A percentile compares a stretch with the other conserved stretches of the same genome.
Conservation (phyloP, 2,113 vertebrate species). For the Myrmecophaga tridactyla region DNA sequence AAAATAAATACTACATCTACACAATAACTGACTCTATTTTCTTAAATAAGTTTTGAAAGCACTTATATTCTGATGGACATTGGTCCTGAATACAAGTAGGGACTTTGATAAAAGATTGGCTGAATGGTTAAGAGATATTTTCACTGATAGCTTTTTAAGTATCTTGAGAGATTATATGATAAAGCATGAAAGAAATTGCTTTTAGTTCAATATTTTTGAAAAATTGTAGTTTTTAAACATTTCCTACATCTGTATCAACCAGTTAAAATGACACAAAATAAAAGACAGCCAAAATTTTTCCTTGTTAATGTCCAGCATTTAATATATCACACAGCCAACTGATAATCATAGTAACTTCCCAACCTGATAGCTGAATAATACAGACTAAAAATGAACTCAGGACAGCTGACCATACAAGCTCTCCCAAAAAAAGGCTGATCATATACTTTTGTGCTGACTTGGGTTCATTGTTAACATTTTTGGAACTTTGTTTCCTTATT, state of each 20-base stretch:
- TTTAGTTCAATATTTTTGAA: not conserved
- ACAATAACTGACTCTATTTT: not conserved
- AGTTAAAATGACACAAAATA: not conserved
- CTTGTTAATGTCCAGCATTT: not conserved
- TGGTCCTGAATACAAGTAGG: not conserved
- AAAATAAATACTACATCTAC: too few relatives aligned
- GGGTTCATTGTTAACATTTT: not conserved
- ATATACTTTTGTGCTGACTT: not conserved
- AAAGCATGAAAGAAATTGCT: not conserved
- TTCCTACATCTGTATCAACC: not conserved
- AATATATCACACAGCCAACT: not conserved
- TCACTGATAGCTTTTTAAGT: not conserved
- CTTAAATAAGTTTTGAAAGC: not conserved
- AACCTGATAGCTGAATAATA: not conserved
- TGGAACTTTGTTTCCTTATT: constrained; percentile 7
- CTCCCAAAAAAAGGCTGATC: not conserved
- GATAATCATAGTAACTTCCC: not conserved
- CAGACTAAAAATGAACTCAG: not conserved
- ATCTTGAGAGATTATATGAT: not conserved
- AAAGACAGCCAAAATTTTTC: not conserved
- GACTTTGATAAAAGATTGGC: not conserved
- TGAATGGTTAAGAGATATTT: not conserved
- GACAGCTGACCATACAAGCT: not conserved
- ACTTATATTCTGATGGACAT: not conserved
- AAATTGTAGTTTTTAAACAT: not conserved